Conservation (phyloP, 2,113 vertebrate genomes). For the Rhabdomys dilectus region DNA sequence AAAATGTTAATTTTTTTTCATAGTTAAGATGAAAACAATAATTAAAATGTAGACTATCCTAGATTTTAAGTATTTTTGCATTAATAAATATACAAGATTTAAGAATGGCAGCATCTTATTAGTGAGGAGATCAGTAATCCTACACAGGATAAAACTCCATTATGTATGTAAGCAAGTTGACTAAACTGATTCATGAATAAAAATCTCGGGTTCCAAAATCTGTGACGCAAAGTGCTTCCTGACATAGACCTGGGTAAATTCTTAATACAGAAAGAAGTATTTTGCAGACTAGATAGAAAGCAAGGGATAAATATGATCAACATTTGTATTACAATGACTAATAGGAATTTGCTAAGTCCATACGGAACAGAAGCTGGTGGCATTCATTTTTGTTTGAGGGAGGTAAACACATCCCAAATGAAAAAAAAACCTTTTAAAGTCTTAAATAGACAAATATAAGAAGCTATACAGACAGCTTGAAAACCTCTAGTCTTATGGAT, state of each 20-base stretch:
- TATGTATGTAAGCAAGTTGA: background rate
- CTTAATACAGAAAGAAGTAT: background rate
- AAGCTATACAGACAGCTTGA: background rate
- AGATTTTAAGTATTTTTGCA: background rate
- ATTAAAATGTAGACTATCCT: background rate
- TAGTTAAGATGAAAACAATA: background rate
- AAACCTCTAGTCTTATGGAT: background rate
- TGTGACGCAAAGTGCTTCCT: background rate
- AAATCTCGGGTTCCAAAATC: background rate
- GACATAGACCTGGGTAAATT: background rate
- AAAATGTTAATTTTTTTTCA: background rate
- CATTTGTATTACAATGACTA: background rate
- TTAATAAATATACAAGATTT: background rate
- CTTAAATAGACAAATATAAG: background rate
- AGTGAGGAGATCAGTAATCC: background rate
- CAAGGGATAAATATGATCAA: background rate
- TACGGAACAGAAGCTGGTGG: background rate
- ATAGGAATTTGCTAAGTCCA: background rate
- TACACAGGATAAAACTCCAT: background rate
- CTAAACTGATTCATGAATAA: constrained; percentile 38
- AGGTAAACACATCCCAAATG: background rate
- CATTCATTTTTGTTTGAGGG: background rate
- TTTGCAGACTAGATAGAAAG: background rate
- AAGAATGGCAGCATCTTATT: background rate
- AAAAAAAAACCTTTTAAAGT: background rate